Percentiles rank a stretch among this genome's conserved stretches.
These are phyloP conservation scores for Gryllus bimaculatus DNA, from an alignment of 1,140 invertebrate genomes.

Conservation along the genomic window DNA sequence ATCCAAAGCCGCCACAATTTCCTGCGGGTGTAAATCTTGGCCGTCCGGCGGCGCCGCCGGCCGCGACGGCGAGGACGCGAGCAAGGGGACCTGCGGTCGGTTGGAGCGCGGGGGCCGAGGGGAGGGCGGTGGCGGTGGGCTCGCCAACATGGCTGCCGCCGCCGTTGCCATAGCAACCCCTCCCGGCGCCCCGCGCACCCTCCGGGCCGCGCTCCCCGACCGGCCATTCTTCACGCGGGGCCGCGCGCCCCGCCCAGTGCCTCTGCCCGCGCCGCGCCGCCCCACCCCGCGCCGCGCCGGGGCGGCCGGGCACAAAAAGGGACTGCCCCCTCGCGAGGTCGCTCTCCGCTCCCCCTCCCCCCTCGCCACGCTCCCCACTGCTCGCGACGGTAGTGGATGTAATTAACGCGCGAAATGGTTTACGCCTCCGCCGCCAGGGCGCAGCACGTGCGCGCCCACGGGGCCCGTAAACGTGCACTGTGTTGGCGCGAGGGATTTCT, in stretches of 20 bases:
- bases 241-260: not conserved
- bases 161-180: not conserved
- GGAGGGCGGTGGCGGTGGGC: too few relatives aligned
- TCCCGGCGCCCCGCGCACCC: not conserved
- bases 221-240: too few relatives aligned
- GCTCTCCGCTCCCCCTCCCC: too few relatives aligned
- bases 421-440: not conserved
- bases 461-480: not conserved
- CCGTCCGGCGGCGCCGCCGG: not conserved
- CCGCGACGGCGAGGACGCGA: not conserved
- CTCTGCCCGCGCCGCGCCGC: not conserved
- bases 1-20: not conserved
- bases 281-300: too few relatives aligned
- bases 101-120: not conserved
- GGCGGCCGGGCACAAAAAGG: not conserved
- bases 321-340: not conserved
- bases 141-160: not conserved
- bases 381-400: not conserved
- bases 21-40: not conserved
- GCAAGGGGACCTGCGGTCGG: not conserved
- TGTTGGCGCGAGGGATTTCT: not conserved
- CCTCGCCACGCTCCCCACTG: too few relatives aligned
- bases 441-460: not conserved
- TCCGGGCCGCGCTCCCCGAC: not conserved
- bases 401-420: slow-evolving; percentile 1